Percentiles rank a stretch among this genome's conserved stretches.
These are phyloP conservation scores for Rugalucina vietnamica DNA, from an alignment of 2,888 invertebrate genomes.

Conservation along the genomic window DNA sequence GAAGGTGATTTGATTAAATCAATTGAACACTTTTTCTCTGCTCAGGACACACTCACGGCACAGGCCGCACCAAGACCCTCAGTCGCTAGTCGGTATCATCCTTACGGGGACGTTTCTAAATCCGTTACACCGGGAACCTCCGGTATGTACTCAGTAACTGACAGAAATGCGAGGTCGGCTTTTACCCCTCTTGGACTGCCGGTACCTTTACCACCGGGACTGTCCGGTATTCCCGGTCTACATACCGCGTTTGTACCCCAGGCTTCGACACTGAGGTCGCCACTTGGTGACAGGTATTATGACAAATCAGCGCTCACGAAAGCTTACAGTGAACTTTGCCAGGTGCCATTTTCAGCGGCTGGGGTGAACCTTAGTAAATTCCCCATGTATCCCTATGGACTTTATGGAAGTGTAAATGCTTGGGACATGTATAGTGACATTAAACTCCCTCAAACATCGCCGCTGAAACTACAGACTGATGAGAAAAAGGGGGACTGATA, in stretches of 20 bases:
- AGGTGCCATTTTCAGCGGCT: background rate
- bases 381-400: background rate
- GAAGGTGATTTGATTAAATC: slow-evolving; percentile 95
- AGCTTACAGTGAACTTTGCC: slow-evolving; percentile 4
- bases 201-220: slow-evolving; percentile 36
- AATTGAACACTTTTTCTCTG: slow-evolving; percentile 91
- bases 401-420: background rate
- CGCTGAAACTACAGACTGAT: background rate
- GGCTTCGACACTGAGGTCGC: slow-evolving; percentile 45
- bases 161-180: slow-evolving; percentile 78
- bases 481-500: background rate
- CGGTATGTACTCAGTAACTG: slow-evolving; percentile 61
- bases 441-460: background rate
- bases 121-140: slow-evolving; percentile 55
- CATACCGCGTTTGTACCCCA: slow-evolving; percentile 79
- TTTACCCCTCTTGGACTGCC: slow-evolving; percentile 81
- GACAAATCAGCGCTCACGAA: background rate
- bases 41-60: slow-evolving; percentile 81
- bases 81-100: slow-evolving; percentile 54
- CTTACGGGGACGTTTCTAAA: slow-evolving; percentile 58
- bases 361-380: background rate
- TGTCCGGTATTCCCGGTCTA: slow-evolving; percentile 57
- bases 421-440: slow-evolving; percentile 6
- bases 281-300: background rate
- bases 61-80: slow-evolving; percentile 60